A percentile compares a stretch with the other conserved stretches of the same genome.
phyloP scores from a whole-genome alignment of 2,113 vertebrate species.

The Bagarius yarrelli region DNA sequence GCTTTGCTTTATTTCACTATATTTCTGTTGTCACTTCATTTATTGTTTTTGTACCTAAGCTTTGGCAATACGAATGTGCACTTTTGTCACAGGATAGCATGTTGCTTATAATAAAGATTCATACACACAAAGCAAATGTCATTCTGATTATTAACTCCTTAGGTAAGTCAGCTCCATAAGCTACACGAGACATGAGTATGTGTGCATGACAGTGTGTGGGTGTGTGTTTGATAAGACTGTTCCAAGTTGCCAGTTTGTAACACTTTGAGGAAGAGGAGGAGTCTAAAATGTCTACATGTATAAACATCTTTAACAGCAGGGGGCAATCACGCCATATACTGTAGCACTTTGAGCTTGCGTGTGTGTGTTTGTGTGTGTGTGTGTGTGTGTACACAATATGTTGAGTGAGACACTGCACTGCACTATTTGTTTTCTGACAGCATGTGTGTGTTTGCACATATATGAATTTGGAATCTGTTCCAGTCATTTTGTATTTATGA shows the following conservation, averaged over 20 bases:
- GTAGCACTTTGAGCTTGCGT: no score
- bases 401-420: background rate
- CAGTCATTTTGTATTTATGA: background rate
- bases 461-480: background rate
- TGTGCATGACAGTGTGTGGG: background rate
- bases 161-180: background rate
- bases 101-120: no score
- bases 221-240: constrained; percentile 4
- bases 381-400: background rate
- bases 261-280: constrained; percentile 30
- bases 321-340: background rate
- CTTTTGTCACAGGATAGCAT: no score
- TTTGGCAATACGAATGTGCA: no score
- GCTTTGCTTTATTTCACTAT: no score
- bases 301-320: background rate
- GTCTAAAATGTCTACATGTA: constrained; percentile 7
- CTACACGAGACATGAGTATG: background rate
- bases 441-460: background rate
- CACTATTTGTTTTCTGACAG: background rate
- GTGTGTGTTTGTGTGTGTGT: background rate
- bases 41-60: no score
- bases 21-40: no score
- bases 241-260: background rate
- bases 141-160: background rate
- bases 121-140: no score